A percentile compares a stretch with the other conserved stretches of the same genome.
These are phyloP conservation scores for Netelia melanura DNA, from an alignment of 2,888 invertebrate species.

Conservation along the genomic window DNA sequence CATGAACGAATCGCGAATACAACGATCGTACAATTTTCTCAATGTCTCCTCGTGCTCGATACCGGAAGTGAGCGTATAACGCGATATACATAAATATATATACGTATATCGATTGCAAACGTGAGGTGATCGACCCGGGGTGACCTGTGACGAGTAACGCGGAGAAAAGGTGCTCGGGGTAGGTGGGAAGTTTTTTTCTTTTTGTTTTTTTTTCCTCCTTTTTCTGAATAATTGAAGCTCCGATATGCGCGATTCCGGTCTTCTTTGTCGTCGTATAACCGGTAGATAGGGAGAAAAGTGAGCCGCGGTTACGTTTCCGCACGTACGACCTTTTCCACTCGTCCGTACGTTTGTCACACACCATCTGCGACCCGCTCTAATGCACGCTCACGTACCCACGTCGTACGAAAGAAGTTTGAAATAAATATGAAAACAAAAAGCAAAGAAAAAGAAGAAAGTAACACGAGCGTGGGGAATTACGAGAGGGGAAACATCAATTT, in stretches of 20 bases:
- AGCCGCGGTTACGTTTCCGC: conserved; percentile 11
- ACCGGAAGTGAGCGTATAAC: background rate
- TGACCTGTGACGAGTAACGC: conserved; percentile 46
- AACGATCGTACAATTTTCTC: no score
- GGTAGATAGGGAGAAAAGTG: background rate
- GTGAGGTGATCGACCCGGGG: conserved; percentile 61
- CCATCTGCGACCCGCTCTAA: conserved; percentile 22
- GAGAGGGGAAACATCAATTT: background rate
- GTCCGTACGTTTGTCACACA: conserved; percentile 26
- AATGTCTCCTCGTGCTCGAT: no score
- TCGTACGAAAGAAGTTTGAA: background rate
- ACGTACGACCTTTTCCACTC: conserved; percentile 32
- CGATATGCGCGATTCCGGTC: conserved; percentile 13
- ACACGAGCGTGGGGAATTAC: background rate
- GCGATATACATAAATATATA: background rate
- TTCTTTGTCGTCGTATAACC: conserved; percentile 45
- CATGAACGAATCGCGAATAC: no score
- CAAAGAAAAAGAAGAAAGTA: background rate
- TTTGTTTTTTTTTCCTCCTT: no score
- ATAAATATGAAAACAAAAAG: conserved; percentile 2
- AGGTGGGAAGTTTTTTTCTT: conserved; percentile 28
- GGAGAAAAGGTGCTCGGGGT: conserved; percentile 38
- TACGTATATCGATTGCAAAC: conserved; percentile 50
- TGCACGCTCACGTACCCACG: background rate
- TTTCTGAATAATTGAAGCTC: conserved; percentile 61